Evolutionary conservation across 2,797 vertebrate species (phyloP), one percentile per base, ranked within the genome.

Genomic region (Lerista edwardsae): DNA sequence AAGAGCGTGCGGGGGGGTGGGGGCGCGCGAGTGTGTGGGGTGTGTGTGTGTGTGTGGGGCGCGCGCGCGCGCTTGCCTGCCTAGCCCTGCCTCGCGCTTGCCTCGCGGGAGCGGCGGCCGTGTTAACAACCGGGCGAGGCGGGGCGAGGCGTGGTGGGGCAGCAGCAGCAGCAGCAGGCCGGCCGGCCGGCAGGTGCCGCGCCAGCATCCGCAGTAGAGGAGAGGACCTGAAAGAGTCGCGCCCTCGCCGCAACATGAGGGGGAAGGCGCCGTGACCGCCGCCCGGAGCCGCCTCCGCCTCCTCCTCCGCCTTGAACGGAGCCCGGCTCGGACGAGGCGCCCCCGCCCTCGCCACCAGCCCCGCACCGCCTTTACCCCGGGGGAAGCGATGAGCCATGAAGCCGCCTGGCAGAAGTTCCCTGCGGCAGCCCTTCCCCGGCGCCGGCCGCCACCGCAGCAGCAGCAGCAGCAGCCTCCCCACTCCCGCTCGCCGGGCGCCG

Each of bases 301-400:
- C 89, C 88, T 82, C 88, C 89, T 73, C 88, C 8, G 34, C 27
- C 1, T 51, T 14, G 78, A 39, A 64, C 57, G n/a, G 39, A 4
- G 12, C 44, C 34, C 44, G 2, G 17, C n/a, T 36, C 51, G n/a
- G 71, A 29, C 71, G 25, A 55, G 61, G 2, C 86, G 79, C 85
- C 87, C 88, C 72, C 79, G 74, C 67, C 69, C 79, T 68, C 34
- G 67, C 55, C 39, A 6, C 79, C 76, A 71, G 67, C 44, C 62
- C 25, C 75, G 7, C 67, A 86, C 44, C 88, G 79, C 90, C 87
- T 23, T 25, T 2, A 3, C 91, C 89, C 68, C 84, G 88, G 93
- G 93, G n/a, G 57, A 77, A 95, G 96, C 95, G 89, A 96, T 96
- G 96, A 96, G 94, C 95, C 93, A 97, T 97, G 96, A 95, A 95